These are phyloP conservation scores for Hippopotamus amphibius DNA, from an alignment of 2,113 vertebrate genomes.

Conservation along the genomic window DNA sequence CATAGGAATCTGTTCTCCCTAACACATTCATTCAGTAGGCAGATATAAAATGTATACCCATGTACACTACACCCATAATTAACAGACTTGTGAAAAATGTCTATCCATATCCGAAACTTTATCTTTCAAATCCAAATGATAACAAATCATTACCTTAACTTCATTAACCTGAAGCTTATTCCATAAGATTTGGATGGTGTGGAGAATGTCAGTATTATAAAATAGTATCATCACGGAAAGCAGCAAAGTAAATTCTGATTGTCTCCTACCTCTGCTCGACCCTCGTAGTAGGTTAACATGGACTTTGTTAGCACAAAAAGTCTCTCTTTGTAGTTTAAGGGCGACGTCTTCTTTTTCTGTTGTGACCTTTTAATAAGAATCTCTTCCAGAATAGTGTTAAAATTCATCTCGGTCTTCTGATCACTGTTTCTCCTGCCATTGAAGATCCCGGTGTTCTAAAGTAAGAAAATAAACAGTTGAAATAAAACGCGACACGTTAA, in stretches of 20 bases:
- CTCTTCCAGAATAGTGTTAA: slow-evolving; percentile 92
- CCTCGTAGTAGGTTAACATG: slow-evolving; percentile 94
- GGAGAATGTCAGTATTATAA: neutral
- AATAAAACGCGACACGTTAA: slow-evolving; percentile 6
- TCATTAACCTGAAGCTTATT: slow-evolving; percentile 2
- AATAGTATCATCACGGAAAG: neutral
- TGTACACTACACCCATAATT: neutral
- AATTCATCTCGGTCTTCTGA: slow-evolving; percentile 92
- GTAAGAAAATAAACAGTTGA: slow-evolving; percentile 30
- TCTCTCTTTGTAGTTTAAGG: slow-evolving; percentile 96
- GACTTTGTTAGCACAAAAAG: slow-evolving; percentile 94
- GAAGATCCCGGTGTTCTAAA: slow-evolving; percentile 83
- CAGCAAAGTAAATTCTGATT: neutral
- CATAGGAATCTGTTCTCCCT: slow-evolving; percentile 2
- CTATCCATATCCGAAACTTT: neutral
- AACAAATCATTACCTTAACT: neutral
- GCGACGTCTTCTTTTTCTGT: slow-evolving; percentile 96
- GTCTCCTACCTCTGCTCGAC: slow-evolving; percentile 90
- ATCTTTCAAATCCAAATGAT: neutral
- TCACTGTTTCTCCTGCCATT: slow-evolving; percentile 88
- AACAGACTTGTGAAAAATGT: neutral
- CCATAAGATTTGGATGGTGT: neutral
- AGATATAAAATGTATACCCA: neutral
- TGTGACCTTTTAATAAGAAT: slow-evolving; percentile 96
- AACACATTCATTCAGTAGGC: neutral